Conservation (phyloP, 2,888 invertebrate genomes). For the Villa cingulata region DNA sequence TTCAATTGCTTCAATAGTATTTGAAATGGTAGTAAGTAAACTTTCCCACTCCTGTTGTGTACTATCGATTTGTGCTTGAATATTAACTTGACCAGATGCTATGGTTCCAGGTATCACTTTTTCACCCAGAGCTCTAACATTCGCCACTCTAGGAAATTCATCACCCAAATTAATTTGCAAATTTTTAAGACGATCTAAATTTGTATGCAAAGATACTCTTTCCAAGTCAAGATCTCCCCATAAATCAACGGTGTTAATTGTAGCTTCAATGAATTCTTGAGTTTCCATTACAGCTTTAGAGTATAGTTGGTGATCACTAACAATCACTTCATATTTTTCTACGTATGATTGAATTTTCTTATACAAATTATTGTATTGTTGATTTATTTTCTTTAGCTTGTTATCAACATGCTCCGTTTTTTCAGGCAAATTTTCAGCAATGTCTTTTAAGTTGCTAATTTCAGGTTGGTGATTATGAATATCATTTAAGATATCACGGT, state of each 20-base stretch:
- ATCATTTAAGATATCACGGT: constrained; percentile 69
- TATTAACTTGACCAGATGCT: constrained; percentile 67
- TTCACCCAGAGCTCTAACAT: constrained; percentile 70
- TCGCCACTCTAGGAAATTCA: constrained; percentile 70
- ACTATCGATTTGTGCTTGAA: constrained; percentile 74
- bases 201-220: constrained; percentile 70
- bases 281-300: constrained; percentile 74
- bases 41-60: constrained; percentile 87
- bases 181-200: constrained; percentile 71
- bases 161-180: constrained; percentile 66
- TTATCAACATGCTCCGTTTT: constrained; percentile 59
- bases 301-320: constrained; percentile 78
- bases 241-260: constrained; percentile 62
- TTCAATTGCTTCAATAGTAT: constrained; percentile 67
- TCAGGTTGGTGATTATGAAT: constrained; percentile 75
- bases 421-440: constrained; percentile 67
- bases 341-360: constrained; percentile 62
- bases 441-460: constrained; percentile 64
- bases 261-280: constrained; percentile 76
- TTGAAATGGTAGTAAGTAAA: constrained; percentile 57
- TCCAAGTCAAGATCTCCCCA: constrained; percentile 78
- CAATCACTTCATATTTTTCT: constrained; percentile 74
- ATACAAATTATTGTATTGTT: constrained; percentile 57
- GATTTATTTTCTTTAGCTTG: constrained; percentile 52
- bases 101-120: constrained; percentile 80